Base-by-base conservation (phyloP, 92 coral and sea anemone species). In the Galaxea fascicularis region DNA sequence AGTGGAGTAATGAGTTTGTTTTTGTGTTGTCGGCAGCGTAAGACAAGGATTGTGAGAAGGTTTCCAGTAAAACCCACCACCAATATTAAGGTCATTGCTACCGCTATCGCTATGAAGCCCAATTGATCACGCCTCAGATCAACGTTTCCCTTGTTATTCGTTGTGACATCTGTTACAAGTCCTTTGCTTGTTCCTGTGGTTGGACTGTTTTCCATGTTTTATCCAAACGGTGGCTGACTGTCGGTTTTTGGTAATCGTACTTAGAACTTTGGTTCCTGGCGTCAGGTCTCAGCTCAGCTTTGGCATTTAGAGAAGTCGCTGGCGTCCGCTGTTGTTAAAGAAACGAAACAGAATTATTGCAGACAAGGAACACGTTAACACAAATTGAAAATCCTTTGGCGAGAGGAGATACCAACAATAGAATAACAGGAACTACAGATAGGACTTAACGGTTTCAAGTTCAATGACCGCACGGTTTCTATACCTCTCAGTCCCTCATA, bases 1-100 rank as follows among this genome's bases (percentile, higher is more conserved):
- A 84, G 86, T 13, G 94, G 94, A 13, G 91, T 89, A 26, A 91
- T 91, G 74, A 71, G 74, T 71, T 86, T 88, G 29, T 45, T 89
- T 52, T 80, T 88, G 44, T 88, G 94, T n/a, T 88, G 84, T 59
- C 45, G 65, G 30, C 86, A 81, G 3, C 83, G 84, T 3, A 91
- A 83, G 49, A 88, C 89, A 0, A 73, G 26, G 46, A 91, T 71
- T 0, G 92, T 88, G 54, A 91, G 52, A 18, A 71, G 44, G 68
- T 91, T 91, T 21, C 94, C 94, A 14, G 74, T 21, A 35, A 84
- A 47, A 4, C 94, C 94, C 9, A 88, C 53, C 14, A 75, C 14
- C 22, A 91, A 53, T 8, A 91, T 79, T 0, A 91, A 4, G 0
- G 87, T 51, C 94, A 91, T 91, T 0, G 79, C 87, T 0, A 78